Percentiles rank a stretch among this genome's conserved stretches.
Conservation (phyloP, 2,888 invertebrate genomes). For the Ochropleura plecta region DNA sequence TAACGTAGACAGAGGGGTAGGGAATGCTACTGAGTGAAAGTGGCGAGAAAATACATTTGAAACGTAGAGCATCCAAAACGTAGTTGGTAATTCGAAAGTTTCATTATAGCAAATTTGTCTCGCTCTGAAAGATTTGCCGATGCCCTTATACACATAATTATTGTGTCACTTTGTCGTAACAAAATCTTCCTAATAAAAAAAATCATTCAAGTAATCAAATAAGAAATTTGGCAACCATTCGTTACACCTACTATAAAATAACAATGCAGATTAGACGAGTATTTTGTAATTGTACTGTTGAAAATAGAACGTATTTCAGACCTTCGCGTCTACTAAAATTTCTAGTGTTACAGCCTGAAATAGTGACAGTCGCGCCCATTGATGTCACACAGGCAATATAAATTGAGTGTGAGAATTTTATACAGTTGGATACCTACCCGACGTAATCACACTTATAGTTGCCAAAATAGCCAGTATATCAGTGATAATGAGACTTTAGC, state of each 20-base stretch:
- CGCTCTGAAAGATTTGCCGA: neutral
- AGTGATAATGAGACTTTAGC: constrained; percentile 52
- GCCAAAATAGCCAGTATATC: constrained; percentile 69
- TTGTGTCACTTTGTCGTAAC: neutral
- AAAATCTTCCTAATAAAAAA: constrained; percentile 15
- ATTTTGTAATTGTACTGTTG: constrained; percentile 32
- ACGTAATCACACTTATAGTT: constrained; percentile 65
- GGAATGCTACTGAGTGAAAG: neutral
- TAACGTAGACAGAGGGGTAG: neutral
- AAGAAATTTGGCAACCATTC: constrained; percentile 39
- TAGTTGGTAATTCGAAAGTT: neutral
- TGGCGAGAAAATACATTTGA: neutral
- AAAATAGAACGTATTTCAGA: constrained; percentile 42
- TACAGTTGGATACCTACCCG: constrained; percentile 39
- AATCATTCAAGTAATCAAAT: constrained; percentile 28
- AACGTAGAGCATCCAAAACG: neutral
- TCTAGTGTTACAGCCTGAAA: constrained; percentile 56
- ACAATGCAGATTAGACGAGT: constrained; percentile 26
- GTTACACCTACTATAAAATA: constrained; percentile 23
- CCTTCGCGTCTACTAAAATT: constrained; percentile 36
- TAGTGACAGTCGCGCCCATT: constrained; percentile 54
- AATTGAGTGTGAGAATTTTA: constrained; percentile 68
- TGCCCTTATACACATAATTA: neutral
- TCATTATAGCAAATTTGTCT: neutral
- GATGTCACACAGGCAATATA: constrained; percentile 66